Conservation (phyloP, 2,113 vertebrate genomes). For the Ciconia maguari region DNA sequence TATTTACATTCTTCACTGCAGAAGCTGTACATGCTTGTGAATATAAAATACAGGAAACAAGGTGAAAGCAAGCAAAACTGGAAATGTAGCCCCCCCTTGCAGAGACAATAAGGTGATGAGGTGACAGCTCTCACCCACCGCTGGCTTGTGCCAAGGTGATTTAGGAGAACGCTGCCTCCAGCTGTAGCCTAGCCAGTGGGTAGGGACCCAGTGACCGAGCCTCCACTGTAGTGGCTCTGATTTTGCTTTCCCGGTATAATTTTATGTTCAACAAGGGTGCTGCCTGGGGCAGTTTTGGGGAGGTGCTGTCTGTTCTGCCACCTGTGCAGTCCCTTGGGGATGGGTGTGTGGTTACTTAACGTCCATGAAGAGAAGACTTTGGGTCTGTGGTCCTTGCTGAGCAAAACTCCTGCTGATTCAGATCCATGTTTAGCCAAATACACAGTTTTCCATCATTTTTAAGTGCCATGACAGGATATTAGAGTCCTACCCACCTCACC, state of each 20-base stretch:
- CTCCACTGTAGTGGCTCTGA: background rate
- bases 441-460: background rate
- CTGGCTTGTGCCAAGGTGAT: background rate
- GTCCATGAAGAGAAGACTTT: background rate
- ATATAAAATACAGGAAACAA: background rate
- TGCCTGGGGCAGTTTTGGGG: background rate
- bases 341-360: fast-evolving
- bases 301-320: background rate
- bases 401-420: background rate
- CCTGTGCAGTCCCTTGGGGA: background rate
- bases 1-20: background rate
- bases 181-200: background rate
- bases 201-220: background rate
- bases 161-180: background rate
- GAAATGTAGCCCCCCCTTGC: background rate
- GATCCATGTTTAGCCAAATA: background rate
- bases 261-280: background rate
- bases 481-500: background rate
- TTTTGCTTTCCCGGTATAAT: background rate
- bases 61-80: background rate
- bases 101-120: background rate
- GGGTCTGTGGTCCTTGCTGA: background rate
- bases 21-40: background rate
- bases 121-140: background rate
- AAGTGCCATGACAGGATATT: background rate